A percentile compares a stretch with the other conserved stretches of the same genome.
Conservation (phyloP, 2,797 vertebrate species). For the Sylvilagus floridanus region DNA sequence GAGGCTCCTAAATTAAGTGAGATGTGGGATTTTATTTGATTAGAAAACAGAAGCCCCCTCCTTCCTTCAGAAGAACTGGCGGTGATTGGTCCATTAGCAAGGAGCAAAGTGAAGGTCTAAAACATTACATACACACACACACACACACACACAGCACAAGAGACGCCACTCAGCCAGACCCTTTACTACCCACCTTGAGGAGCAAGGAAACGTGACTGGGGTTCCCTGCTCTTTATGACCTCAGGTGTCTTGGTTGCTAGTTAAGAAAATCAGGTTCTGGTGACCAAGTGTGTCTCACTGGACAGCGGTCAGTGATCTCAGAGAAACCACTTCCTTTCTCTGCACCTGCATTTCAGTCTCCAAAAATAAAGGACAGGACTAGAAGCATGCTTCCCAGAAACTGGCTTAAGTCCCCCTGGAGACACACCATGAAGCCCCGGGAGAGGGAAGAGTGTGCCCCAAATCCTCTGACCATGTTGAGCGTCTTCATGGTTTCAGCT, state of each 20-base stretch:
- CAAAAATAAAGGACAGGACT: neutral
- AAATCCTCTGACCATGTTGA: neutral
- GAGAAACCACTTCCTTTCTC: neutral
- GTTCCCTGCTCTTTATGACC: neutral
- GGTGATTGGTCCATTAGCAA: neutral
- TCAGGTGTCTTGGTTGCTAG: slow-evolving; percentile 19
- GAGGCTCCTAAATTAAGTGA: slow-evolving; percentile 28
- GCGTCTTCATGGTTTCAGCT: no score
- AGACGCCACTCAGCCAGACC: neutral
- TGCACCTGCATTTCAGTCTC: neutral
- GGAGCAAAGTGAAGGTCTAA: neutral
- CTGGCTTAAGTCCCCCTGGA: neutral
- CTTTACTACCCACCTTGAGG: neutral
- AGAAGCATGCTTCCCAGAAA: neutral
- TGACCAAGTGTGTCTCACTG: neutral
- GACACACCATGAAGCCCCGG: neutral
- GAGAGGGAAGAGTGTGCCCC: no score
- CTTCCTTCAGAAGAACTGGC: neutral
- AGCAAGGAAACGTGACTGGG: neutral
- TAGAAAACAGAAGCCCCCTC: neutral
- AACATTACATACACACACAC: neutral
- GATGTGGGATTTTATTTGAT: slow-evolving; percentile 2
- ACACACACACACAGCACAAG: neutral
- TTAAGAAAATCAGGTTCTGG: slow-evolving; percentile 18
- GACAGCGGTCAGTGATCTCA: neutral